Evolutionary conservation across 1,140 invertebrate genomes (phyloP).

Genomic region (Brachionus paranguensis): DNA sequence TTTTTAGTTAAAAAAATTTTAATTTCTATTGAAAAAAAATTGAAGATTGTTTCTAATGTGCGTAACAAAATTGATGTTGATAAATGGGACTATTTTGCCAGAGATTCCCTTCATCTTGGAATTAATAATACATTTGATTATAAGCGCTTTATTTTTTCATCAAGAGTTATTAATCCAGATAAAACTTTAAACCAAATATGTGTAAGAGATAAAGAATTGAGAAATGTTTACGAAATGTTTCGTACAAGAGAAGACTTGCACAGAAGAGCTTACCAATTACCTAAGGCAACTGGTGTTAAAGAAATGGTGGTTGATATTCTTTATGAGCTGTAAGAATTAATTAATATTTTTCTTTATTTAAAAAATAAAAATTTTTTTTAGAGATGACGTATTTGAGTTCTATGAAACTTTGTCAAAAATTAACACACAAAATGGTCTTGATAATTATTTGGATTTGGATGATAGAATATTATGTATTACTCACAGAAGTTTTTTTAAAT

Average conservation of each 20-base stretch:
- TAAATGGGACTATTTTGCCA: constrained; percentile 66
- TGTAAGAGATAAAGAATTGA: constrained; percentile 54
- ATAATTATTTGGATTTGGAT: background rate
- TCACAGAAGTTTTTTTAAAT: background rate
- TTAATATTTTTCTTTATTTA: background rate
- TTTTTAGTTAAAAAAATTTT: background rate
- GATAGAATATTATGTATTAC: background rate
- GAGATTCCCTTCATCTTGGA: constrained; percentile 60
- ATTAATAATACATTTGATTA: constrained; percentile 57
- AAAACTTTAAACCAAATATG: constrained; percentile 52
- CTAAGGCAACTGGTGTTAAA: constrained; percentile 54
- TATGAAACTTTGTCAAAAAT: background rate
- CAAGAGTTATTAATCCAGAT: constrained; percentile 49
- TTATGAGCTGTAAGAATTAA: background rate
- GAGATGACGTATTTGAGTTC: background rate
- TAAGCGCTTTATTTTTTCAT: constrained; percentile 51
- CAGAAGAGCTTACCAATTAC: constrained; percentile 58
- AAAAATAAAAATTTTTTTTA: background rate
- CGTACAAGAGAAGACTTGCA: constrained; percentile 55
- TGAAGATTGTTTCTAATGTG: constrained; percentile 63
- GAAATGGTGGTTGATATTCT: constrained; percentile 48
- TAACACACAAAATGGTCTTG: background rate
- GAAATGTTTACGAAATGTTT: constrained; percentile 57
- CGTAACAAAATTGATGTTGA: constrained; percentile 65
- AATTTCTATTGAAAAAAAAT: background rate